Conservation (phyloP, 2,797 vertebrate genomes). For the Premnoplex brunnescens region DNA sequence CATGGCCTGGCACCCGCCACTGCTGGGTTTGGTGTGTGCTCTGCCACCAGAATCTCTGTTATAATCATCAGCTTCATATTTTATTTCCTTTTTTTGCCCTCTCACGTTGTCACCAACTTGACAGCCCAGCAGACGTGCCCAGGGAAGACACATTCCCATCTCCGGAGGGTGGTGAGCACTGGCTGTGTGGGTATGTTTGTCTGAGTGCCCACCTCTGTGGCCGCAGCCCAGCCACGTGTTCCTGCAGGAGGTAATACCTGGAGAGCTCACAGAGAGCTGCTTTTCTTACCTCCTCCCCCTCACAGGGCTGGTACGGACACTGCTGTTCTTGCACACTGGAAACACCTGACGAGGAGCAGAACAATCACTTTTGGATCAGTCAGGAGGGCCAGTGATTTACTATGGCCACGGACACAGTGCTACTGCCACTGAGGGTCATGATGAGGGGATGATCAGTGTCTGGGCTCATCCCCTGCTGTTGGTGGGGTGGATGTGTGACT, state of each 20-base stretch:
- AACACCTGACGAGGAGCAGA: neutral
- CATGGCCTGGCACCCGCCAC: neutral
- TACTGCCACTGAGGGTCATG: neutral
- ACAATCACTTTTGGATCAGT: accelerated
- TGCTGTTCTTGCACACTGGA: neutral
- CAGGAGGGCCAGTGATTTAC: neutral
- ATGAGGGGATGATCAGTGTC: neutral
- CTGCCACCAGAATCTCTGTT: neutral
- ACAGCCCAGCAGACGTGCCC: neutral
- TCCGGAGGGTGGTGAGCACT: accelerated
- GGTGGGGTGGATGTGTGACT: neutral
- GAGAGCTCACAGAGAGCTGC: neutral
- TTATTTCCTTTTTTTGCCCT: neutral
- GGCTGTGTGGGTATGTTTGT: accelerated
- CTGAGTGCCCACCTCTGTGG: neutral
- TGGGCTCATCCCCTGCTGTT: neutral
- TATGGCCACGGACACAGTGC: accelerated
- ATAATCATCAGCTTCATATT: neutral
- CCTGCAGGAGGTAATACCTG: neutral
- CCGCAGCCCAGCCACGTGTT: accelerated
- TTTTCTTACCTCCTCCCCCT: neutral
- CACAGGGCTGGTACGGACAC: accelerated
- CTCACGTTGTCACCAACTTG: neutral
- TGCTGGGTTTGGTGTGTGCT: accelerated
- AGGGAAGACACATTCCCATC: accelerated